phyloP scores from a whole-genome alignment of 2,113 vertebrate species.

The Hirundichthys speculiger region DNA sequence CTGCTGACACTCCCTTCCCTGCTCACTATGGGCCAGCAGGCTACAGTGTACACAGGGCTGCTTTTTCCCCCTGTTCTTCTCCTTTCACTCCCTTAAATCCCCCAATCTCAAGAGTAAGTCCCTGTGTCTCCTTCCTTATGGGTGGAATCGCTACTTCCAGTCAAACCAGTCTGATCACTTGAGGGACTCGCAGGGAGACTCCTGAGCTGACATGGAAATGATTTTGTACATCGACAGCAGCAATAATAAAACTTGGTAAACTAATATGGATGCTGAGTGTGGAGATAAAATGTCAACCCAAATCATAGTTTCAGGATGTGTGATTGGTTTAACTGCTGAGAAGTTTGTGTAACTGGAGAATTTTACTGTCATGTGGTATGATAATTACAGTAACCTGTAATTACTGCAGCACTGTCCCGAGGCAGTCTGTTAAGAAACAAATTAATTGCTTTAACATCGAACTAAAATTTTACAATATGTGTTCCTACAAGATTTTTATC shows the following conservation, averaged over 20 bases:
- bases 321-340: constrained; percentile 11
- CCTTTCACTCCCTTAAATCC: constrained; percentile 44
- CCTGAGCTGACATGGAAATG: constrained; percentile 10
- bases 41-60: constrained; percentile 20
- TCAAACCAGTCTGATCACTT: constrained; percentile 36
- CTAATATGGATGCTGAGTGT: constrained; percentile 6
- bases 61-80: constrained; percentile 28
- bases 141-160: constrained; percentile 1
- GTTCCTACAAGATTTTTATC: no score
- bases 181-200: not conserved
- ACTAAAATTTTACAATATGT: no score
- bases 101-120: constrained; percentile 15
- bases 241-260: not conserved
- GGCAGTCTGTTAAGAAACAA: not conserved
- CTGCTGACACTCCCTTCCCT: constrained; percentile 48
- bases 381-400: not conserved
- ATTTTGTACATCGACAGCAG: not conserved
- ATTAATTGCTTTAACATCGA: not conserved
- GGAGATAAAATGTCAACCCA: not conserved
- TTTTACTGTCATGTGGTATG: constrained; percentile 4
- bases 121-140: constrained; percentile 9
- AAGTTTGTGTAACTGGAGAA: not conserved
- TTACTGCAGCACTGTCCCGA: no score
- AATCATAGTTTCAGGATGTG: constrained; percentile 25
- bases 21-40: constrained; percentile 25